These are phyloP conservation scores for Gymnoscelis rufifasciata DNA, from an alignment of 2,888 invertebrate genomes.

Conservation along the genomic window DNA sequence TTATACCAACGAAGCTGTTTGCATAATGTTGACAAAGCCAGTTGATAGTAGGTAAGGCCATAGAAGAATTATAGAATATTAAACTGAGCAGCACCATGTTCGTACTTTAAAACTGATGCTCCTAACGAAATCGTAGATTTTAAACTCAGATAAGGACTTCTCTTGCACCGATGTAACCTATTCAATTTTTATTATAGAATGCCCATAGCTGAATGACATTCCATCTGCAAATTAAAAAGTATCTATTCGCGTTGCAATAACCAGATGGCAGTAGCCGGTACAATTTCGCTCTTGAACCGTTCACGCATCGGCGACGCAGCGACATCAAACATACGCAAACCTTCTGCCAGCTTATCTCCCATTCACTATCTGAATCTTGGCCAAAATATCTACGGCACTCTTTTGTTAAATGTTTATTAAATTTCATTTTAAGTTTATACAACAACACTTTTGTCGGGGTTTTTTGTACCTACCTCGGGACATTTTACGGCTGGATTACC, in stretches of 20 bases:
- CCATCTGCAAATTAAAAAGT: conserved; percentile 76
- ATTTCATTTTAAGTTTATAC: conserved; percentile 78
- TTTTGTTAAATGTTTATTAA: conserved; percentile 76
- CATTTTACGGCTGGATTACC: conserved; percentile 77
- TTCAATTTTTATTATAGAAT: conserved; percentile 39
- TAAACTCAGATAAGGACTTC: too few species aligned
- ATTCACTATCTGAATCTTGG: conserved; percentile 70
- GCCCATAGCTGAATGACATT: conserved; percentile 49
- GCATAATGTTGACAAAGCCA: too few species aligned
- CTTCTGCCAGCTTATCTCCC: conserved; percentile 77
- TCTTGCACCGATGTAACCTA: conserved; percentile 18
- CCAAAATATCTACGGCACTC: conserved; percentile 65
- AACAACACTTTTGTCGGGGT: conserved; percentile 77
- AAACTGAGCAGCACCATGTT: too few species aligned
- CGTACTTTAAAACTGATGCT: too few species aligned
- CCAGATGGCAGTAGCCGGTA: conserved; percentile 72
- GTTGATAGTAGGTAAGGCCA: too few species aligned
- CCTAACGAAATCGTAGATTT: conserved; percentile 18
- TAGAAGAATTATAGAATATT: too few species aligned
- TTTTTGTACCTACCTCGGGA: conserved; percentile 74
- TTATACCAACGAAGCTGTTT: too few species aligned
- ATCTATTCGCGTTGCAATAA: conserved; percentile 67
- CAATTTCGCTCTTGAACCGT: conserved; percentile 73
- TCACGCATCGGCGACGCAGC: conserved; percentile 72
- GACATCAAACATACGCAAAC: conserved; percentile 78